Percentiles rank a stretch among this genome's conserved stretches.
These are phyloP conservation scores for Pseudomyrmex dendroicus DNA, from an alignment of 1,140 invertebrate genomes.

Conservation along the genomic window DNA sequence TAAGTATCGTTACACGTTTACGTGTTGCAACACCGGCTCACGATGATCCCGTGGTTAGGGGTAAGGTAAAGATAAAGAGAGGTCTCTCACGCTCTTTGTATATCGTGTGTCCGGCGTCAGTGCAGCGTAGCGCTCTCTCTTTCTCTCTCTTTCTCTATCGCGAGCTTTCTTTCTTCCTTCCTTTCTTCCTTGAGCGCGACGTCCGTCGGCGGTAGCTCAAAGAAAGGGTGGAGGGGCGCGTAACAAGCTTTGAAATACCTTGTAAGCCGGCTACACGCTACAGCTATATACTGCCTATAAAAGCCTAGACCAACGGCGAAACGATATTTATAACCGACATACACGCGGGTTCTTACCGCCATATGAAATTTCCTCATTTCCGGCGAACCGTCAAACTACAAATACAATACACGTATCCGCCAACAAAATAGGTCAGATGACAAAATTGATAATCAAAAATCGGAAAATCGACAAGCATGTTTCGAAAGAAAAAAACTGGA, in stretches of 20 bases:
- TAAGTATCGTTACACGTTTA: slow-evolving; percentile 72
- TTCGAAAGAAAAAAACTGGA: no score
- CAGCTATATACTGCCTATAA: slow-evolving; percentile 55
- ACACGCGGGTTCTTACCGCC: neutral
- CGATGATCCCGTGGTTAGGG: slow-evolving; percentile 63
- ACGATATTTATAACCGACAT: slow-evolving; percentile 55
- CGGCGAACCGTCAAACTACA: slow-evolving; percentile 28
- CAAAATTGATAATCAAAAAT: neutral
- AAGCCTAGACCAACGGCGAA: slow-evolving; percentile 39
- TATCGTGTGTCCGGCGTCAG: slow-evolving; percentile 41
- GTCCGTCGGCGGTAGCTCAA: slow-evolving; percentile 46
- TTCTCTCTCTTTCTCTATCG: slow-evolving; percentile 36
- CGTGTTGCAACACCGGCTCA: slow-evolving; percentile 59
- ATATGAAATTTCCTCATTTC: slow-evolving; percentile 43
- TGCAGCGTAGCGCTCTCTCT: slow-evolving; percentile 38
- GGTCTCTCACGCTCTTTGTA: slow-evolving; percentile 38
- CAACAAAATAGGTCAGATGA: neutral
- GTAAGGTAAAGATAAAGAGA: neutral
- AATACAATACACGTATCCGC: slow-evolving; percentile 3
- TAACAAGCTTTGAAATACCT: slow-evolving; percentile 62
- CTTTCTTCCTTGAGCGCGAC: slow-evolving; percentile 58
- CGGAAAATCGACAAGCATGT: neutral
- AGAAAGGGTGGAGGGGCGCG: slow-evolving; percentile 43
- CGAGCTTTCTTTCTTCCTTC: slow-evolving; percentile 24
- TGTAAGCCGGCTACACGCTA: slow-evolving; percentile 59